Evolutionary conservation across 2,797 vertebrate genomes (phyloP).

Genomic region (Neostethus bicornis): DNA sequence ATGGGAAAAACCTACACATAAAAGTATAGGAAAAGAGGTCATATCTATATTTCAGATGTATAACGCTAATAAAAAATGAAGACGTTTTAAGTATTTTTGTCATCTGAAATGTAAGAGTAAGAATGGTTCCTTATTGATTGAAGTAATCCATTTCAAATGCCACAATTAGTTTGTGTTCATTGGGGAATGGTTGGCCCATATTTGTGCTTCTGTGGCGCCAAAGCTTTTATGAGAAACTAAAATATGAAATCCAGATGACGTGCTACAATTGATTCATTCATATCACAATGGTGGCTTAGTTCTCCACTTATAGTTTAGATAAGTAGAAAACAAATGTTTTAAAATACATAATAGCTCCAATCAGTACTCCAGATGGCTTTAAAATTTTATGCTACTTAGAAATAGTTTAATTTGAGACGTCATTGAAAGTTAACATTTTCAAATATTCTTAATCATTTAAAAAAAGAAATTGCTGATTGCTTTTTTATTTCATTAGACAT

Average conservation of each 20-base stretch:
- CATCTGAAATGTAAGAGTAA: conserved; percentile 79
- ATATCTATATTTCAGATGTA: conserved; percentile 72
- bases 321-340: conserved; percentile 31
- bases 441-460: no score
- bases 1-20: conserved; percentile 64
- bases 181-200: conserved; percentile 36
- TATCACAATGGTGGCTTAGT: conserved; percentile 9
- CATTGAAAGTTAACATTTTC: neutral
- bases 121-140: conserved; percentile 82
- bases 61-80: conserved; percentile 69
- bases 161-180: conserved; percentile 71
- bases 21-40: conserved; percentile 71
- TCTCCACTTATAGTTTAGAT: conserved; percentile 37
- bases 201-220: conserved; percentile 11
- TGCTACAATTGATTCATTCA: conserved; percentile 25
- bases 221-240: conserved; percentile 12
- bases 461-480: conserved; percentile 17
- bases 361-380: neutral
- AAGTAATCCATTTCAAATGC: conserved; percentile 75
- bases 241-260: conserved; percentile 31
- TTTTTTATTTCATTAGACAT: conserved; percentile 36
- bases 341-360: conserved; percentile 31
- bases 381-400: conserved; percentile 12
- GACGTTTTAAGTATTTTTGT: conserved; percentile 51
- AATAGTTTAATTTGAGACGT: conserved; percentile 10